Evolutionary conservation across 2,888 invertebrate genomes (phyloP).

Genomic region (Campopleginae sp.): DNA sequence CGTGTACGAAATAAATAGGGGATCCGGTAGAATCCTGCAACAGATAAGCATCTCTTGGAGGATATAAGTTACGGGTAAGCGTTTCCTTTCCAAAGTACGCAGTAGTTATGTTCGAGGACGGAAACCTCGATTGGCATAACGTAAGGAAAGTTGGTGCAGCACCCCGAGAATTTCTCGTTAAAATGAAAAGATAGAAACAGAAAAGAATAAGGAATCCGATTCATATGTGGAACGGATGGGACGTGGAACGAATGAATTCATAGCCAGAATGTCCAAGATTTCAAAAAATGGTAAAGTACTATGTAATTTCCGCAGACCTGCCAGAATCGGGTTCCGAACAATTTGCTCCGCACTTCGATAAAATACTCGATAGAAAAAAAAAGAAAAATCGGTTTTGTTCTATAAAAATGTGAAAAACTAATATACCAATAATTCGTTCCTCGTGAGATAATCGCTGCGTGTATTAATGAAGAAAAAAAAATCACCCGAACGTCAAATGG

Average conservation of each 20-base stretch:
- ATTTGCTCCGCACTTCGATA: too few species aligned
- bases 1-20: slow-evolving; percentile 25
- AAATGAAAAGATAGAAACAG: slow-evolving; percentile 16
- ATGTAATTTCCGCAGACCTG: too few species aligned
- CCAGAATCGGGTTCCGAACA: too few species aligned
- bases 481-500: not conserved
- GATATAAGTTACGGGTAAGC: slow-evolving; percentile 36
- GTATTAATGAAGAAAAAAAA: not conserved
- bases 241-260: not conserved
- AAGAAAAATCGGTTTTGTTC: not conserved
- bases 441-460: not conserved
- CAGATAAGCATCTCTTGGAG: slow-evolving; percentile 40
- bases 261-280: too few species aligned
- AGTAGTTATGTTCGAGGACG: slow-evolving; percentile 32
- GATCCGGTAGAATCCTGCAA: slow-evolving; percentile 18
- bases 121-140: slow-evolving; percentile 60
- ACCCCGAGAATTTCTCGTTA: slow-evolving; percentile 28
- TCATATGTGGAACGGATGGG: slow-evolving; percentile 32
- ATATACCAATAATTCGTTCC: not conserved
- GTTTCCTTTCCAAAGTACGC: slow-evolving; percentile 16
- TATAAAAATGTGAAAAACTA: not conserved
- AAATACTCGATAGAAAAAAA: not conserved
- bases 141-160: slow-evolving; percentile 29
- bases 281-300: too few species aligned
- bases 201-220: slow-evolving; percentile 9